Evolutionary conservation across 2,888 invertebrate genomes (phyloP).

Genomic region (Pecten maximus): DNA sequence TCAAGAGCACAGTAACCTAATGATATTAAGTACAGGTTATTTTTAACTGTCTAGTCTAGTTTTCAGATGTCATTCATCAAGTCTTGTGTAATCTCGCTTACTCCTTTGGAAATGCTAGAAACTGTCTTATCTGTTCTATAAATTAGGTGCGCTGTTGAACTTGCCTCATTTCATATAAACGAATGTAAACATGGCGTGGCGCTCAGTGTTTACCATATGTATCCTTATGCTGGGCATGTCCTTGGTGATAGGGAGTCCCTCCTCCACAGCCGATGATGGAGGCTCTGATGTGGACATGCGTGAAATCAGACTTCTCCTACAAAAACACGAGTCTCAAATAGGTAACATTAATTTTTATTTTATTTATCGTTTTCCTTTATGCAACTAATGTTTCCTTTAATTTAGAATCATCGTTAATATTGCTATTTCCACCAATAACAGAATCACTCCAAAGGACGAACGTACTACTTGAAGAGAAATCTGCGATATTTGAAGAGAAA

Average conservation of each 20-base stretch:
- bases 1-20: too few species aligned
- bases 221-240: neutral
- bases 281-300: neutral
- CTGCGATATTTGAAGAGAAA: neutral
- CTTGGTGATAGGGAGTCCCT: neutral
- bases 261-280: neutral
- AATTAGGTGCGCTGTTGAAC: too few species aligned
- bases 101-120: too few species aligned
- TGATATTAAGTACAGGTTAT: too few species aligned
- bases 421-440: neutral
- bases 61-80: too few species aligned
- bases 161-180: neutral
- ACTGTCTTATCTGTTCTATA: too few species aligned
- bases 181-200: neutral
- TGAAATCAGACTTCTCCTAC: neutral
- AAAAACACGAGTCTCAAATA: neutral
- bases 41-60: too few species aligned
- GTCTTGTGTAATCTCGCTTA: too few species aligned
- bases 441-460: neutral
- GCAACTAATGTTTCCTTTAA: neutral
- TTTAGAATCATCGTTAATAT: neutral
- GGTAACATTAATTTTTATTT: neutral
- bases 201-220: neutral
- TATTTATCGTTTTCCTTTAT: neutral
- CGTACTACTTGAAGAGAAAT: neutral